phyloP scores from a whole-genome alignment of 1,140 invertebrate species.

The Pygmarrhopalites habei region DNA sequence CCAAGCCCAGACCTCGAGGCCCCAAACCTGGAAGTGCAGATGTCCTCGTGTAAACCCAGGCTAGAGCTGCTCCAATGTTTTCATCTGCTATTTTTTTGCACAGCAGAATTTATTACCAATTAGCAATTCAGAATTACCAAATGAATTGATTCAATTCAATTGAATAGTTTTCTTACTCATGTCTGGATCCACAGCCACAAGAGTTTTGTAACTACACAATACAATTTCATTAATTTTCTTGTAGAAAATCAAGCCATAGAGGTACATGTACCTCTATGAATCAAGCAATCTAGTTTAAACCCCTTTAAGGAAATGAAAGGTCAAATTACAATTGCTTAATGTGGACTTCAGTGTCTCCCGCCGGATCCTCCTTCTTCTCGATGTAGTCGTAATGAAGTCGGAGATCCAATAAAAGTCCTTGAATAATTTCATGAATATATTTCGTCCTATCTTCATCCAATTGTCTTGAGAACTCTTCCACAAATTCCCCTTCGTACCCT shows the following conservation, averaged over 20 bases:
- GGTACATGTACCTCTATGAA: too few relatives aligned
- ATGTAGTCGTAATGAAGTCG: conserved; percentile 1
- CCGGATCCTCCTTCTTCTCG: conserved; percentile 13
- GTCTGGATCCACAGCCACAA: conserved; percentile 2
- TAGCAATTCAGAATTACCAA: too few relatives aligned
- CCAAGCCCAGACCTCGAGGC: neutral
- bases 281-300: too few relatives aligned
- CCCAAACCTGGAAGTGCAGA: conserved; percentile 3
- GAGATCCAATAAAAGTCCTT: neutral
- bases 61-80: conserved; percentile 4
- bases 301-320: too few relatives aligned
- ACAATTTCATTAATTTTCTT: too few relatives aligned
- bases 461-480: conserved; percentile 16
- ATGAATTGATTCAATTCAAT: neutral
- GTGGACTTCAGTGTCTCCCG: conserved; percentile 11
- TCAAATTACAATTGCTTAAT: conserved; percentile 18
- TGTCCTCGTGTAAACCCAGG: conserved; percentile 22
- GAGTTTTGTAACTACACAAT: conserved; percentile 11
- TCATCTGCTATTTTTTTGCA: conserved; percentile 23
- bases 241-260: too few relatives aligned
- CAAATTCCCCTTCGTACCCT: conserved; percentile 17
- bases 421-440: conserved; percentile 15
- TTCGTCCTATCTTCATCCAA: conserved; percentile 16
- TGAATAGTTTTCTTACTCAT: too few relatives aligned
- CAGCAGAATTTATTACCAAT: neutral